phyloP scores from a whole-genome alignment of 2,113 vertebrate species.

The Panurus biarmicus region DNA sequence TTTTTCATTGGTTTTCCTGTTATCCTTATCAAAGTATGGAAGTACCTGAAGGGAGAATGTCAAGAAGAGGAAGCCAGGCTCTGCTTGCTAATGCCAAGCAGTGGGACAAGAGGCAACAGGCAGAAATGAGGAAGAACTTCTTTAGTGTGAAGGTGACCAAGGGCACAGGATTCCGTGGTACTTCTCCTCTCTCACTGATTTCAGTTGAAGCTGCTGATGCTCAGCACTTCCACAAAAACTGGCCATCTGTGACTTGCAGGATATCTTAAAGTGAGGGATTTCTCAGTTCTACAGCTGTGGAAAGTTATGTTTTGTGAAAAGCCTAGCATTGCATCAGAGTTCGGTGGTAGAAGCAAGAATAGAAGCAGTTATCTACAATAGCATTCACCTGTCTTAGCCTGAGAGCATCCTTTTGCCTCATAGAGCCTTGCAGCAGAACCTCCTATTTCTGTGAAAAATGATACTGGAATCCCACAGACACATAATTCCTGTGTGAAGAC shows the following conservation, averaged over 20 bases:
- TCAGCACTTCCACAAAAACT: neutral
- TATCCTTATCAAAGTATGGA: neutral
- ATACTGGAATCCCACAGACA: neutral
- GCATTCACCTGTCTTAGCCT: neutral
- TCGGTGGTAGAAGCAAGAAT: neutral
- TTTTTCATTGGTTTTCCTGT: neutral
- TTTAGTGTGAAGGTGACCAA: rapidly evolving
- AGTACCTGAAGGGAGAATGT: neutral
- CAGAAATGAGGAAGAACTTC: neutral
- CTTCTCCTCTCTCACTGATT: neutral
- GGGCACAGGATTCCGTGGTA: neutral
- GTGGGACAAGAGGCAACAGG: neutral
- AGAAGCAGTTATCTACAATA: neutral
- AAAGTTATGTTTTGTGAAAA: neutral
- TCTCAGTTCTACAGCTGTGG: neutral
- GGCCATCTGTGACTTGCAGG: neutral
- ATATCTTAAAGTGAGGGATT: neutral
- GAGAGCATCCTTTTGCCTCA: neutral
- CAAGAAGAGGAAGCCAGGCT: neutral
- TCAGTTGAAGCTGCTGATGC: neutral
- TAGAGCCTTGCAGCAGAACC: neutral
- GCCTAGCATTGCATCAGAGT: neutral
- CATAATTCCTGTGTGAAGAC: neutral
- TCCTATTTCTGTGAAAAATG: neutral
- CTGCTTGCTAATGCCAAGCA: neutral